Conservation (phyloP, 2,797 vertebrate genomes). For the Enteromius mattozi region DNA sequence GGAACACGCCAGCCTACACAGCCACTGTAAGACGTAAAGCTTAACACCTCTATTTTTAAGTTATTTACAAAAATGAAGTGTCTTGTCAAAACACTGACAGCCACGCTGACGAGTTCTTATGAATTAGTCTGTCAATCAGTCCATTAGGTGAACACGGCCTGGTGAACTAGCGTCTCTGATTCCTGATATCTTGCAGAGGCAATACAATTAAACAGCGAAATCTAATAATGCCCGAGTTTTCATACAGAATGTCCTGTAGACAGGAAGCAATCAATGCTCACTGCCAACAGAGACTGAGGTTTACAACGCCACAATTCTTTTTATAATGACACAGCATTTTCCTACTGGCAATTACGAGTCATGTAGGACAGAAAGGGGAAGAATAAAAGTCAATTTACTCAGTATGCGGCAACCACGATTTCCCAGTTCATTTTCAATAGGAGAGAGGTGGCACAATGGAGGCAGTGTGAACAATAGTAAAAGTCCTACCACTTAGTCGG, state of each 20-base stretch:
- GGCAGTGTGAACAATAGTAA: background rate
- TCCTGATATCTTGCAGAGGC: background rate
- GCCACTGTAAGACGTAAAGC: background rate
- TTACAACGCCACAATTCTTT: constrained; percentile 30
- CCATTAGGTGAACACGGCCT: background rate
- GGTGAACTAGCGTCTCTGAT: background rate
- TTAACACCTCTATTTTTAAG: constrained; percentile 1
- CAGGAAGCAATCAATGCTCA: constrained; percentile 39
- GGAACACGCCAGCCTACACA: background rate
- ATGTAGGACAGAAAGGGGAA: background rate
- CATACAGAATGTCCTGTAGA: constrained; percentile 32
- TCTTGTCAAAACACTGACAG: constrained; percentile 29
- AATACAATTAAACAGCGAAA: constrained; percentile 11
- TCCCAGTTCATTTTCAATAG: background rate
- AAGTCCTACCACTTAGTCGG: background rate
- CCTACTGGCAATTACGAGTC: constrained; percentile 9
- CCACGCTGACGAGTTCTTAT: background rate
- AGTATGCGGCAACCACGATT: background rate
- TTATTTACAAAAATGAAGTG: constrained; percentile 7
- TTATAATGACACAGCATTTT: constrained; percentile 40
- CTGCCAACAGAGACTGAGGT: constrained; percentile 9
- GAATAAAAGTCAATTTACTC: background rate
- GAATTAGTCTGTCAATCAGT: constrained; percentile 28
- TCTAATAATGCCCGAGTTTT: constrained; percentile 23
- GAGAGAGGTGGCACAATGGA: background rate